phyloP scores from a whole-genome alignment of 2,113 vertebrate genomes.

The Pomatostomus ruficeps region DNA sequence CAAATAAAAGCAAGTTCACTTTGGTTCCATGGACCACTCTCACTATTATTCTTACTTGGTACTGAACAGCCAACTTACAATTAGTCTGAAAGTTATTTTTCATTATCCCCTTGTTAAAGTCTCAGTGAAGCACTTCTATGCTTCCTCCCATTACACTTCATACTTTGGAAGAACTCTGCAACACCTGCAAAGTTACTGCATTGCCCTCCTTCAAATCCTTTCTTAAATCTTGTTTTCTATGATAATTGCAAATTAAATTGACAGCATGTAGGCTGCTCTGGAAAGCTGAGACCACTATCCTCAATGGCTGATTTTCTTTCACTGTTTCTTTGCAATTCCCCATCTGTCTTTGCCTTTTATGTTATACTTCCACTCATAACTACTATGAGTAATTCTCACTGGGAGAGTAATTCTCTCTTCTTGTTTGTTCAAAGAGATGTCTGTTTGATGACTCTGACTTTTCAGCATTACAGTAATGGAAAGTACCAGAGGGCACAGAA shows the following conservation, averaged over 20 bases:
- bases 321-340: neutral
- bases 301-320: neutral
- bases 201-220: neutral
- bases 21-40: neutral
- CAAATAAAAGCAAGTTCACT: neutral
- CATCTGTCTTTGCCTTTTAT: neutral
- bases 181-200: constrained; percentile 1
- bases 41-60: neutral
- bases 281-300: neutral
- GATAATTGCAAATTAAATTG: neutral
- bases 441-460: neutral
- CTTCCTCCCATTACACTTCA: neutral
- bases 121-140: neutral
- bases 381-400: neutral
- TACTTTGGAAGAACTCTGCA: neutral
- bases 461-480: neutral
- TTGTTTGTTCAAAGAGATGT: neutral
- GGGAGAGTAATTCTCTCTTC: neutral
- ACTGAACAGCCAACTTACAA: neutral
- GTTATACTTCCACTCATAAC: neutral
- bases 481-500: neutral
- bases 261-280: neutral
- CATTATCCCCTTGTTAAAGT: constrained; percentile 8
- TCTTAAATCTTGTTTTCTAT: neutral
- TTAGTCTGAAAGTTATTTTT: neutral